phyloP scores from a whole-genome alignment of 2,113 vertebrate species.

The Pseudonaja textilis region DNA sequence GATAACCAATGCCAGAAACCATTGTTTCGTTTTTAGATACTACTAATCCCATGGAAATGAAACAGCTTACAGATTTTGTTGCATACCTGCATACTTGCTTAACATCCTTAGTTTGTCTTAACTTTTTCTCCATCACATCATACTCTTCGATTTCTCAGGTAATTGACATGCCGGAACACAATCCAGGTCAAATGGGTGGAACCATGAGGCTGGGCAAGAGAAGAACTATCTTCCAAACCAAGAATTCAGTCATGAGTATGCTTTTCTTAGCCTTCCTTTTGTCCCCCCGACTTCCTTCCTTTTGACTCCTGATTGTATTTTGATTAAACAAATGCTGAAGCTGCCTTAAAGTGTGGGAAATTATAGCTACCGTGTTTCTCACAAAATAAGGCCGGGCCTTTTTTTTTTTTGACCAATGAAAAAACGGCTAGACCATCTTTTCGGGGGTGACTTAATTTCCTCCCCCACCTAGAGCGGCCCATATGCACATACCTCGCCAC shows the following conservation, averaged over 20 bases:
- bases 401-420: no score
- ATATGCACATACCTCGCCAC: no score
- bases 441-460: no score
- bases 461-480: no score
- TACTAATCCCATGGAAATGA: neutral
- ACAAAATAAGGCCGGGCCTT: no score
- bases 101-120: neutral
- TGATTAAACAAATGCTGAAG: neutral
- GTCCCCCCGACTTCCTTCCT: neutral
- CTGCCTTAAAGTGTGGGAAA: neutral
- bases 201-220: slow-evolving; percentile 97
- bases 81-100: neutral
- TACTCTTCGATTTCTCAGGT: slow-evolving; percentile 71
- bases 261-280: neutral
- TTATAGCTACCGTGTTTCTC: neutral
- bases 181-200: slow-evolving; percentile 94
- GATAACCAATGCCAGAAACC: neutral
- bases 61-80: neutral
- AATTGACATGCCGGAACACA: slow-evolving; percentile 98
- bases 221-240: slow-evolving; percentile 89
- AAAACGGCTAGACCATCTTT: no score
- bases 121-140: neutral
- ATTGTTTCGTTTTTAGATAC: neutral
- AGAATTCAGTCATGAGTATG: slow-evolving; percentile 87
- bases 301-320: neutral